A percentile compares a stretch with the other conserved stretches of the same genome.
Evolutionary conservation across 2,113 vertebrate species (phyloP).

Genomic region (Pollimyrus isidori): DNA sequence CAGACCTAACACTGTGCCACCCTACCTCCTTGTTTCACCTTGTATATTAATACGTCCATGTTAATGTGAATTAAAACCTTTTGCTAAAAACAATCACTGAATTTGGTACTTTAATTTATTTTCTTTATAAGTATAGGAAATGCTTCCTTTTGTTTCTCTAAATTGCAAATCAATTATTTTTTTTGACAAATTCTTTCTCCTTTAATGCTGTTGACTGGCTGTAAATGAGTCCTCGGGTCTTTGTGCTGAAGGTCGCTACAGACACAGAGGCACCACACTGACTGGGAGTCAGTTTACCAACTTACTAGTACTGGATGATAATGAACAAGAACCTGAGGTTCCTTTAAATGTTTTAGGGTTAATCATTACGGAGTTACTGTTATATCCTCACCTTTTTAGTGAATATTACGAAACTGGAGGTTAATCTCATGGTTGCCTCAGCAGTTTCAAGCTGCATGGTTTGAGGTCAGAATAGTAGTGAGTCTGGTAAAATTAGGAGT

Average conservation of each 20-base stretch:
- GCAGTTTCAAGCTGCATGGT: not conserved
- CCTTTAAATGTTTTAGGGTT: not conserved
- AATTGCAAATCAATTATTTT: not conserved
- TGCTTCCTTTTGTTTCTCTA: not conserved
- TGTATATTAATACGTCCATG: not conserved
- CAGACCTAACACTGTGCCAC: not conserved
- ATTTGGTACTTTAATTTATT: not conserved
- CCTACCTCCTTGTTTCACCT: not conserved
- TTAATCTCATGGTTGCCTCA: not conserved
- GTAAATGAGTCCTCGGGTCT: not conserved
- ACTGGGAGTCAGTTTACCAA: not conserved
- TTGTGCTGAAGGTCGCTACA: not conserved
- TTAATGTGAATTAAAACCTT: not conserved
- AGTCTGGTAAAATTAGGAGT: not conserved
- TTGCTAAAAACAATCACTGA: not conserved
- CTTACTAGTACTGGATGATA: not conserved
- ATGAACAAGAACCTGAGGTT: not conserved
- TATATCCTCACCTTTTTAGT: slow-evolving; percentile 8
- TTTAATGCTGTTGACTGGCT: not conserved
- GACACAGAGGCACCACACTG: not conserved
- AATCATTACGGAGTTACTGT: not conserved
- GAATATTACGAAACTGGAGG: not conserved
- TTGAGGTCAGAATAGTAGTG: not conserved
- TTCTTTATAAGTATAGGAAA: not conserved
- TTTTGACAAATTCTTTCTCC: not conserved